Evolutionary conservation across 2,797 vertebrate species (phyloP), one percentile per base, ranked within the genome.

Genomic region (Coregonus ussuriensis): DNA sequence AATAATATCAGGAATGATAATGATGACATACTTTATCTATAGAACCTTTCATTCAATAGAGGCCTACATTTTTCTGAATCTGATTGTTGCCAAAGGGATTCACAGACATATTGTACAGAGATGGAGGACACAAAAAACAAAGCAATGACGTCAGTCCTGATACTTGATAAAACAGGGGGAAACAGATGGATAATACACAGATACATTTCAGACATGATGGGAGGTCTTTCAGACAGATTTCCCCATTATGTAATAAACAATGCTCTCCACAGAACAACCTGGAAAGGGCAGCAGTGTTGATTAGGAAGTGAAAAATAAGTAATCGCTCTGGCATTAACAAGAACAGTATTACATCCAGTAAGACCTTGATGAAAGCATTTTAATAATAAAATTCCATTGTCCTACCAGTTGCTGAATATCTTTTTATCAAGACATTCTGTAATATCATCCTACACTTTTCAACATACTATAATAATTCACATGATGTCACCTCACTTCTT

Each of bases 1-100:
- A 25, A 25, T 31, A 77, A 73, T 77, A 35, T 78, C 71, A 79
- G 21, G 69, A 69, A 75, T 59, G 13, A 41, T 52, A 72, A 78
- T 69, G 31, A n/a, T 33, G 59, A 29, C 21, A 35, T 6, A 72
- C 52, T 72, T 54, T 4, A 56, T 72, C 59, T 25, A 31, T 54
- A 7, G 47, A 52, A 54, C 31, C 52, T 66, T 65, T 35, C n/a
- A 66, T 54, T 65, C 68, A 21, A 2, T 31, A 13, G 7, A 47
- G 31, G 75, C 66, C 65, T 25, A 13, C 3, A 70, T 25, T 25
- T 25, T 25, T 25, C 25, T 25, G 25, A 25, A 25, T 25, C 21
- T 63, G 59, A 47, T 3, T 11, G 41, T 33, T 33, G 31, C 31
- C 31, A 33, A 56, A 56, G 54, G 16, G 16, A 56, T n/a, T 56